Percentiles rank a stretch among this genome's conserved stretches.
phyloP scores from a whole-genome alignment of 2,888 invertebrate genomes.

The Neoitamus cyanurus region DNA sequence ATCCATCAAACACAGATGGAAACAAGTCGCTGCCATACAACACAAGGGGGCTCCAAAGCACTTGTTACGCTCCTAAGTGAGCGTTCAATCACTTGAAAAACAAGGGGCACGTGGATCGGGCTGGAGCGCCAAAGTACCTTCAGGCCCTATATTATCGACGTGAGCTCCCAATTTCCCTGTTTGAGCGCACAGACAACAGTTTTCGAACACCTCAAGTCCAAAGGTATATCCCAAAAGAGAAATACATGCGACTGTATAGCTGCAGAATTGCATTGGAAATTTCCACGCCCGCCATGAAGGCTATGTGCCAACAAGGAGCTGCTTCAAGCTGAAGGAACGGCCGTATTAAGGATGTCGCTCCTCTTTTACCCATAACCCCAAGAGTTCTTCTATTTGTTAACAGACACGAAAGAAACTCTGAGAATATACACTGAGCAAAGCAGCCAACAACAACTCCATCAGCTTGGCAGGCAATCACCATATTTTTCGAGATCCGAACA shows the following conservation, averaged over 20 bases:
- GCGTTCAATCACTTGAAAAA: neutral
- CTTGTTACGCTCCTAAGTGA: neutral
- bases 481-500: slow-evolving; percentile 1
- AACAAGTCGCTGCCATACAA: neutral
- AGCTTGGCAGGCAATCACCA: neutral
- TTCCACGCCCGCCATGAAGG: neutral
- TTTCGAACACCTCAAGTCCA: neutral
- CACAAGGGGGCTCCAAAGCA: neutral
- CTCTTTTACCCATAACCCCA: neutral
- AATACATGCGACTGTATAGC: neutral
- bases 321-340: neutral
- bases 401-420: neutral
- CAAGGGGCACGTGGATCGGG: neutral
- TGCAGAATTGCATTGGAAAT: neutral
- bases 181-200: neutral
- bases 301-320: neutral
- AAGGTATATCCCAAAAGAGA: neutral
- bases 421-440: neutral
- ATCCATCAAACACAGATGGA: neutral
- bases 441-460: neutral
- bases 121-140: neutral
- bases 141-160: neutral
- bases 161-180: neutral
- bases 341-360: neutral
- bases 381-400: slow-evolving; percentile 1